Conservation (phyloP, 2,113 vertebrate genomes). For the Chascanopsetta lugubris region DNA sequence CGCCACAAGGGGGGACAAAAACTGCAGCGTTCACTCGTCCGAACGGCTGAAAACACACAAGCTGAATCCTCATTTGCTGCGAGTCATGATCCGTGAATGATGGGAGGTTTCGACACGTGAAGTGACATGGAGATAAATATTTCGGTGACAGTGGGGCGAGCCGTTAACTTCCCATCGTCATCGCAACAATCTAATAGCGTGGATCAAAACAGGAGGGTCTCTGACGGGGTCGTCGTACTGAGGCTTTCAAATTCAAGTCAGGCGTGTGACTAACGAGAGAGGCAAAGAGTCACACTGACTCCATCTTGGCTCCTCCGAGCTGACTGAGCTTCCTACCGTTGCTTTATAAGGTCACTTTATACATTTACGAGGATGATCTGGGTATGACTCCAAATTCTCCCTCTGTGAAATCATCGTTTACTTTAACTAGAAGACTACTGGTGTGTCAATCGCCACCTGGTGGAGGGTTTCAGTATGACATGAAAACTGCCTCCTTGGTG, state of each 20-base stretch:
- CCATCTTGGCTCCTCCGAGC: constrained; percentile 31
- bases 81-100: constrained; percentile 31
- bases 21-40: constrained; percentile 23
- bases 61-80: constrained; percentile 19
- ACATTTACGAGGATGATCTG: too few species aligned
- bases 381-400: too few species aligned
- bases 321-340: constrained; percentile 28
- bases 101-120: constrained; percentile 2
- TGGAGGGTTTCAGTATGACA: too few species aligned
- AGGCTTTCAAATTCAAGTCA: constrained; percentile 29
- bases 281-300: constrained; percentile 2
- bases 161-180: constrained; percentile 3
- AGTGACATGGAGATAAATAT: constrained; percentile 11
- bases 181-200: not conserved
- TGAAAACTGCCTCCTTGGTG: too few species aligned
- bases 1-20: too few species aligned
- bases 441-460: too few species aligned
- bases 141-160: not conserved
- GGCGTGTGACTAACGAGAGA: constrained; percentile 26
- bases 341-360: constrained; percentile 37
- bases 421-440: too few species aligned
- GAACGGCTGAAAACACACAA: constrained; percentile 26
- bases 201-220: constrained; percentile 12
- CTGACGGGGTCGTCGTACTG: constrained; percentile 20
- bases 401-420: too few species aligned